A percentile compares a stretch with the other conserved stretches of the same genome.
phyloP scores from a whole-genome alignment of 2,888 invertebrate species.

The Cerastis rubricosa region DNA sequence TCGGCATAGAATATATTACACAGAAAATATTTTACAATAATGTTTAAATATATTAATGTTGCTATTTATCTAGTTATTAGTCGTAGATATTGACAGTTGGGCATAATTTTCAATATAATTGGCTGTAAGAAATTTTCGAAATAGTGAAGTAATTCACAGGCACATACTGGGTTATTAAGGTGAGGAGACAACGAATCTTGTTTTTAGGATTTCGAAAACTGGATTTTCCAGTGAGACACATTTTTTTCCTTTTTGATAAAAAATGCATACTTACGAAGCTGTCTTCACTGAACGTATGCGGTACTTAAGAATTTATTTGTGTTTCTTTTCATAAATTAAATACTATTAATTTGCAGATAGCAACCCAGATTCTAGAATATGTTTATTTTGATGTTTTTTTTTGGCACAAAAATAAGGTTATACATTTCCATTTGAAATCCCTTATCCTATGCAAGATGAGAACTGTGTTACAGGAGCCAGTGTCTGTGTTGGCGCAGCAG shows the following conservation, averaged over 20 bases:
- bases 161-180: slow-evolving; percentile 27
- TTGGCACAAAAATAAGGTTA: too few species aligned
- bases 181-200: background rate
- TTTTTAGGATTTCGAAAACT: background rate
- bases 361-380: background rate
- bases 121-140: slow-evolving; percentile 28
- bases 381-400: background rate
- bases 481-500: too few species aligned
- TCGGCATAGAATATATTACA: slow-evolving; percentile 47
- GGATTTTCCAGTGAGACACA: slow-evolving; percentile 7
- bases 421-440: too few species aligned
- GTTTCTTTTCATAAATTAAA: background rate
- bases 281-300: background rate
- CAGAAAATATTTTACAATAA: slow-evolving; percentile 51
- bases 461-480: too few species aligned
- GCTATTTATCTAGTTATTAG: slow-evolving; percentile 55
- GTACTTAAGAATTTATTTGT: background rate
- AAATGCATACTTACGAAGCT: background rate
- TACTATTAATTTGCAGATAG: background rate
- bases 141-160: background rate
- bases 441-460: too few species aligned
- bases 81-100: slow-evolving; percentile 47
- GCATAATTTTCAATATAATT: slow-evolving; percentile 38
- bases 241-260: slow-evolving; percentile 22
- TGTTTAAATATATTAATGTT: slow-evolving; percentile 55